Percentiles rank a stretch among this genome's conserved stretches.
Conservation (phyloP, 2,113 vertebrate species). For the Enhydra lutris region DNA sequence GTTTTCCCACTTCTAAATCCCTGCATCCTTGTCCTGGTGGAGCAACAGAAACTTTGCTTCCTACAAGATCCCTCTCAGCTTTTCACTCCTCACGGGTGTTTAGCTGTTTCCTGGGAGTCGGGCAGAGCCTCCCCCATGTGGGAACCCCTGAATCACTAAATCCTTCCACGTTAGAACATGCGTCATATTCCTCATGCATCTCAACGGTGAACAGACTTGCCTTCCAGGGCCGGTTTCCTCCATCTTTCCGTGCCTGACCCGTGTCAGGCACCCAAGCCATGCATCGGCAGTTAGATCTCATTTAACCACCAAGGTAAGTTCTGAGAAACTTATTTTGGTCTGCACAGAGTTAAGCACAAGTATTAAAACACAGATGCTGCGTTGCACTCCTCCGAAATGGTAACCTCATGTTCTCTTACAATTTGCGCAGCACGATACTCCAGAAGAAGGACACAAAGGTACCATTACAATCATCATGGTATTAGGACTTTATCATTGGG, state of each 20-base stretch:
- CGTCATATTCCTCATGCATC: background rate
- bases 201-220: fast-evolving
- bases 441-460: background rate
- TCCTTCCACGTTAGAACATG: fast-evolving
- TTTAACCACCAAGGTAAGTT: no score
- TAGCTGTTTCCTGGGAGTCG: background rate
- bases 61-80: background rate
- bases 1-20: no score
- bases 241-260: background rate
- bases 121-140: fast-evolving
- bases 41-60: background rate
- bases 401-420: background rate
- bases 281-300: background rate
- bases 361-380: background rate
- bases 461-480: fast-evolving
- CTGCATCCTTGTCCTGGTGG: background rate
- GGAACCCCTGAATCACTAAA: background rate
- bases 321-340: background rate
- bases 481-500: background rate
- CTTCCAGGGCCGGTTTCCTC: fast-evolving
- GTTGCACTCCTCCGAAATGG: no score
- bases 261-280: fast-evolving
- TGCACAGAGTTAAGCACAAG: fast-evolving
- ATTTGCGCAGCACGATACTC: background rate
- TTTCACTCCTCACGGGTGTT: background rate